Evolutionary conservation across 2,113 vertebrate species (phyloP).

Genomic region (Odobenus rosmarus): DNA sequence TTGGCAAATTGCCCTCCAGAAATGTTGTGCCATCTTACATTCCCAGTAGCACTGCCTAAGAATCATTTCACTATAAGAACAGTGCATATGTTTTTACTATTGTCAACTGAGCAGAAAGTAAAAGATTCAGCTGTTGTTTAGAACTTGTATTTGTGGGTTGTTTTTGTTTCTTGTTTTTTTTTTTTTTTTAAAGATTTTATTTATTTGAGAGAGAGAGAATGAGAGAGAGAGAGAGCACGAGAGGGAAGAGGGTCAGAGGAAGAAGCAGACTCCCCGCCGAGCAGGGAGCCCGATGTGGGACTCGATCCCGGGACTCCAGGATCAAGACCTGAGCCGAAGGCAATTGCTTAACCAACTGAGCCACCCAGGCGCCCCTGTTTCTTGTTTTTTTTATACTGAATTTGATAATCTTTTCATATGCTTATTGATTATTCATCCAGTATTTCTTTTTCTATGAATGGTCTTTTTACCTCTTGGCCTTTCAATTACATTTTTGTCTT

Average conservation of each 20-base stretch:
- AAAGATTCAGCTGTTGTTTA: background rate
- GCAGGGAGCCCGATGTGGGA: no score
- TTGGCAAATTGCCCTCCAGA: background rate
- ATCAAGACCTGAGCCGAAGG: no score
- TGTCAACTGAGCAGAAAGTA: background rate
- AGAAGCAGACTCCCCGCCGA: no score
- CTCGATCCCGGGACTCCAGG: no score
- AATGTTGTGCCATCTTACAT: background rate
- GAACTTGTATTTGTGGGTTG: background rate
- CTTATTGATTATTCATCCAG: background rate
- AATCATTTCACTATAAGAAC: background rate
- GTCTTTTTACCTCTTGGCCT: background rate
- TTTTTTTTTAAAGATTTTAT: no score
- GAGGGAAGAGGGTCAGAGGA: no score
- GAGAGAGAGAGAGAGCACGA: no score
- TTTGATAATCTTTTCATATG: background rate
- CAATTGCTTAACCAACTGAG: no score
- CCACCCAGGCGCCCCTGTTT: no score
- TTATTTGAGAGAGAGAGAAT: no score
- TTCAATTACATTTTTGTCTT: background rate
- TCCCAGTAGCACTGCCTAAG: background rate
- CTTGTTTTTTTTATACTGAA: conserved; percentile 25
- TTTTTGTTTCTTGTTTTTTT: background rate
- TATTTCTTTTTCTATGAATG: background rate
- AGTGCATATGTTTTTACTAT: background rate